Conservation (phyloP, 2,797 vertebrate species). For the Tragopan temminckii region DNA sequence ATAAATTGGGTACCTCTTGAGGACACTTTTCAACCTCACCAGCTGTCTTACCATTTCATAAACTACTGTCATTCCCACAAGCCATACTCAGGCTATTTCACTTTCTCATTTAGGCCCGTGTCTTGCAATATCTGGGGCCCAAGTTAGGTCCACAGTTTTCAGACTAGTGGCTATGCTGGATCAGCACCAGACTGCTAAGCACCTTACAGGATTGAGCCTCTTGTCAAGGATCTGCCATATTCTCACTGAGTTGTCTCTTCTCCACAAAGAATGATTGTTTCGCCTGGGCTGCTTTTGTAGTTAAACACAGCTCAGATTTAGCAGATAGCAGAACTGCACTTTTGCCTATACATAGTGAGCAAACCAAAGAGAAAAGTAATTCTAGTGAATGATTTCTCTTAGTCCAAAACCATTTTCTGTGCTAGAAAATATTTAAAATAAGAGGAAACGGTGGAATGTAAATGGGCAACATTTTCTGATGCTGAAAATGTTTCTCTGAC, state of each 20-base stretch:
- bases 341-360: neutral
- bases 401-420: slow-evolving; percentile 30
- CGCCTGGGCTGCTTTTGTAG: neutral
- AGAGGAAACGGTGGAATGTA: slow-evolving; percentile 9
- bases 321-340: slow-evolving; percentile 20
- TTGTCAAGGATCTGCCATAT: neutral
- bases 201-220: neutral
- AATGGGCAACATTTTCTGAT: slow-evolving; percentile 43
- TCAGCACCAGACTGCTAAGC: neutral
- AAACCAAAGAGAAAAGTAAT: slow-evolving; percentile 36
- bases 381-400: neutral
- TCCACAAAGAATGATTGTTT: slow-evolving; percentile 3
- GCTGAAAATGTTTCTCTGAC: slow-evolving; percentile 46
- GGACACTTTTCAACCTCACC: neutral
- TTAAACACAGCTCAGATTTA: slow-evolving; percentile 9
- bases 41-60: neutral
- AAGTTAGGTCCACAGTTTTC: neutral
- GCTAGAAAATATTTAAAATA: slow-evolving; percentile 25
- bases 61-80: neutral
- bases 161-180: neutral
- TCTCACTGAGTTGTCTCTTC: neutral
- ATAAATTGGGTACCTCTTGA: neutral
- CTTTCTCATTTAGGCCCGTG: neutral
- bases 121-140: neutral
- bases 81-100: neutral